Evolutionary conservation across 23 tunicate genomes (phyloP).

Genomic region (Aplidium turbinatum): DNA sequence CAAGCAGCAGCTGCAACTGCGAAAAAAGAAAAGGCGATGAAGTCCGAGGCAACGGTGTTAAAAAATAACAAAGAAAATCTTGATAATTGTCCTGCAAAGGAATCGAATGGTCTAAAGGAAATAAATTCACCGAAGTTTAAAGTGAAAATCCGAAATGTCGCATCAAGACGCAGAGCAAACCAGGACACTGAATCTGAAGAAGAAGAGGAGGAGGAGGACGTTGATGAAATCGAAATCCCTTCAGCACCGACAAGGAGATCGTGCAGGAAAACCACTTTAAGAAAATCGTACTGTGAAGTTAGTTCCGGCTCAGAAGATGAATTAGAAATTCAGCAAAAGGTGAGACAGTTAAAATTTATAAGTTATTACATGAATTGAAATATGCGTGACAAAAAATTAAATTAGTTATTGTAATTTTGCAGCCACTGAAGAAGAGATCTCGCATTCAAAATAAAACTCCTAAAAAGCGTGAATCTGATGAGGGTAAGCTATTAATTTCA

Average conservation of each 20-base stretch:
- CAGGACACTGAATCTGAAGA: background rate
- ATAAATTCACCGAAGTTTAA: background rate
- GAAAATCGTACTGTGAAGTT: constrained; percentile 33
- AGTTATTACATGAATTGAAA: no score
- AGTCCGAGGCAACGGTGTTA: background rate
- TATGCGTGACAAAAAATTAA: no score
- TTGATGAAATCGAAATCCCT: constrained; percentile 16
- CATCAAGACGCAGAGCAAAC: background rate
- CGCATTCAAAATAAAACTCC: no score
- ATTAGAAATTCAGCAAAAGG: background rate
- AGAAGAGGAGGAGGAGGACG: constrained; percentile 7
- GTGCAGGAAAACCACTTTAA: background rate
- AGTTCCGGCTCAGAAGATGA: constrained; percentile 14
- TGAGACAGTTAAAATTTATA: background rate
- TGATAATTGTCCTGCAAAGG: constrained; percentile 1
- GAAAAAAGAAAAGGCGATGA: background rate
- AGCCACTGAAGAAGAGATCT: no score
- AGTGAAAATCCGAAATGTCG: background rate
- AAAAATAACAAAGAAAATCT: no score
- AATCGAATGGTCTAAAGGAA: background rate
- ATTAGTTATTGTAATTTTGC: no score
- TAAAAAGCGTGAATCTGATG: no score
- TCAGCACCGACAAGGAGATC: constrained; percentile 39
- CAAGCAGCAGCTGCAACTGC: constrained; percentile 22
- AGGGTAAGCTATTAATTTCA: no score